phyloP scores from a whole-genome alignment of 2,888 invertebrate species.

The Dicyrtomina minuta region DNA sequence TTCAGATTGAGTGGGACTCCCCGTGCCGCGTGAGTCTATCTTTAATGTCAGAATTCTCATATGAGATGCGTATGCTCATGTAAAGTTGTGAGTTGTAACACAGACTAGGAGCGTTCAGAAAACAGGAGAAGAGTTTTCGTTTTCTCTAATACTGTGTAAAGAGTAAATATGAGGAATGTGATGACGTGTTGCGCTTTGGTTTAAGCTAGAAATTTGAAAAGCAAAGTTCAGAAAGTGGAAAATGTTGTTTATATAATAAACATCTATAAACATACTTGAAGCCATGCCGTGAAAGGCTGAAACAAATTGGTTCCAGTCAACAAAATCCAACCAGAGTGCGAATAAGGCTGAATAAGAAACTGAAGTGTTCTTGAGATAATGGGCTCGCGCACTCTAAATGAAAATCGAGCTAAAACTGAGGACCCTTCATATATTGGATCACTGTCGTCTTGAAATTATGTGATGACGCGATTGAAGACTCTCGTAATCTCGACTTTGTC shows the following conservation, averaged over 20 bases:
- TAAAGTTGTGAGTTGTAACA: too few species aligned
- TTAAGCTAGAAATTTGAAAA: conserved; percentile 1
- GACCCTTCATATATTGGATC: conserved; percentile 17
- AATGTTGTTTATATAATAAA: background rate
- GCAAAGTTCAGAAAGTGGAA: conserved; percentile 1
- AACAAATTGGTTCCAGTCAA: conserved; percentile 17
- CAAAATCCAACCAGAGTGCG: conserved; percentile 4
- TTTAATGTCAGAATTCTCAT: too few species aligned
- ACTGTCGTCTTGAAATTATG: too few species aligned
- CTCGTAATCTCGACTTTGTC: too few species aligned
- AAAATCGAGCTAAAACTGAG: background rate
- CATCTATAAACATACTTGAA: background rate
- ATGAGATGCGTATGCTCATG: too few species aligned
- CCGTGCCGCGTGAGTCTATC: background rate
- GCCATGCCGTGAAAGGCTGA: too few species aligned
- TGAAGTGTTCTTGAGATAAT: conserved; percentile 7
- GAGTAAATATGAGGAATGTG: background rate
- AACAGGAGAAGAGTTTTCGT: too few species aligned
- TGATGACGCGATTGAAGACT: too few species aligned
- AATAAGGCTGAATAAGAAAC: conserved; percentile 5
- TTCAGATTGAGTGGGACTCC: conserved; percentile 11
- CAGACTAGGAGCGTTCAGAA: too few species aligned
- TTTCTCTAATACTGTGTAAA: too few species aligned
- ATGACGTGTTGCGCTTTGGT: too few species aligned
- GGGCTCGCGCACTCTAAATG: background rate